Evolutionary conservation across 2,113 vertebrate species (phyloP).

Genomic region (western clawed frog (Xenopus tropicalis)): DNA sequence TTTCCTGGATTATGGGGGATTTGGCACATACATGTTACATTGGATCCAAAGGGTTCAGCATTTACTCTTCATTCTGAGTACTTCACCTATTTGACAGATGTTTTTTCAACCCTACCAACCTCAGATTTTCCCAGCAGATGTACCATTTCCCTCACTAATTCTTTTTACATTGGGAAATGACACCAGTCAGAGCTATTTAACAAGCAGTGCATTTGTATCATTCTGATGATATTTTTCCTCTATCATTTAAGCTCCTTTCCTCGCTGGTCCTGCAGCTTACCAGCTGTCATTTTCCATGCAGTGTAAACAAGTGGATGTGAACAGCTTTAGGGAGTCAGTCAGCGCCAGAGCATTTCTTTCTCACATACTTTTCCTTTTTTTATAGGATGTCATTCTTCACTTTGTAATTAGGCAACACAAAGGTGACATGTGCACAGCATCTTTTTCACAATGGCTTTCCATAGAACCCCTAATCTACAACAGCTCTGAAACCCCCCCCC

Average conservation of each 20-base stretch:
- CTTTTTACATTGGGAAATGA: constrained; percentile 24
- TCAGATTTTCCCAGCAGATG: constrained; percentile 27
- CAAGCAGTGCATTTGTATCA: constrained; percentile 27
- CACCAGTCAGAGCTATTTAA: constrained; percentile 29
- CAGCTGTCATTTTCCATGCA: constrained; percentile 29
- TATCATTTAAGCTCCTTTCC: constrained; percentile 23
- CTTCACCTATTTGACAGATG: too few relatives aligned
- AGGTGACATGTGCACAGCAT: not conserved
- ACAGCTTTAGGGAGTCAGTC: not conserved
- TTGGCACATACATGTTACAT: too few relatives aligned
- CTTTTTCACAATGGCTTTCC: not conserved
- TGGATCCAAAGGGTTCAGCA: not conserved
- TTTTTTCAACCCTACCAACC: not conserved
- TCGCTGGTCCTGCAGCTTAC: constrained; percentile 16
- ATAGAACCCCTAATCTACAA: not conserved
- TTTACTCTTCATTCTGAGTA: not conserved
- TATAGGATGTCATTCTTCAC: not conserved
- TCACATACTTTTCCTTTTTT: not conserved
- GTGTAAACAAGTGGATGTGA: constrained; percentile 17
- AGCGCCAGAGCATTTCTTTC: not conserved
- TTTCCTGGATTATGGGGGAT: too few relatives aligned
- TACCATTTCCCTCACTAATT: constrained; percentile 19
- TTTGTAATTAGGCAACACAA: not conserved
- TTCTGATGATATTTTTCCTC: constrained; percentile 5
- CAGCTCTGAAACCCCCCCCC: too few relatives aligned